Evolutionary conservation across 2,797 vertebrate genomes (phyloP).

Genomic region (Tangara arthus): DNA sequence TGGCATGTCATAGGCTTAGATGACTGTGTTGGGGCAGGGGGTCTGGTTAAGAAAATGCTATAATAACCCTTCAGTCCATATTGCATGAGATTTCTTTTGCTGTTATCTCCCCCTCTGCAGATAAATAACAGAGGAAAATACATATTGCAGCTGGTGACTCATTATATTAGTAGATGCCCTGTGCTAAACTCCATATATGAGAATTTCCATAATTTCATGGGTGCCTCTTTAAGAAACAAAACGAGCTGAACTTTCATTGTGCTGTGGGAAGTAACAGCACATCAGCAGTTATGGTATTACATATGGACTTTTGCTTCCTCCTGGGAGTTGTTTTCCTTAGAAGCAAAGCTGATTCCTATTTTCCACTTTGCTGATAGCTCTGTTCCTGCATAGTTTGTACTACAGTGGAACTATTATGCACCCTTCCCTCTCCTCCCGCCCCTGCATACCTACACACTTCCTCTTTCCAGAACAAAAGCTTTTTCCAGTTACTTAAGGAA

Average conservation of each 20-base stretch:
- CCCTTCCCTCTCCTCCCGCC: constrained; percentile 15
- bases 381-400: constrained; percentile 1
- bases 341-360: constrained; percentile 58
- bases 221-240: constrained; percentile 27
- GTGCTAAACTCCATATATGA: neutral
- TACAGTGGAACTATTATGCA: constrained; percentile 13
- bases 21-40: neutral
- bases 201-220: neutral
- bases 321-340: constrained; percentile 37
- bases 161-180: neutral
- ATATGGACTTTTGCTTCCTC: constrained; percentile 42
- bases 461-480: constrained; percentile 45
- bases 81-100: neutral
- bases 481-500: constrained; percentile 16
- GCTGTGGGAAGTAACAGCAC: neutral
- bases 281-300: constrained; percentile 7
- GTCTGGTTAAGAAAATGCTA: neutral
- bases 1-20: neutral
- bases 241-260: neutral
- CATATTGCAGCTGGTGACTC: neutral
- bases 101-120: neutral
- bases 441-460: constrained; percentile 15
- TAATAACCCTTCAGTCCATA: neutral
- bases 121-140: neutral
- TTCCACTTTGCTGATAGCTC: constrained; percentile 48